These are phyloP conservation scores for Colletes latitarsis DNA, from an alignment of 1,140 invertebrate genomes.

Conservation along the genomic window DNA sequence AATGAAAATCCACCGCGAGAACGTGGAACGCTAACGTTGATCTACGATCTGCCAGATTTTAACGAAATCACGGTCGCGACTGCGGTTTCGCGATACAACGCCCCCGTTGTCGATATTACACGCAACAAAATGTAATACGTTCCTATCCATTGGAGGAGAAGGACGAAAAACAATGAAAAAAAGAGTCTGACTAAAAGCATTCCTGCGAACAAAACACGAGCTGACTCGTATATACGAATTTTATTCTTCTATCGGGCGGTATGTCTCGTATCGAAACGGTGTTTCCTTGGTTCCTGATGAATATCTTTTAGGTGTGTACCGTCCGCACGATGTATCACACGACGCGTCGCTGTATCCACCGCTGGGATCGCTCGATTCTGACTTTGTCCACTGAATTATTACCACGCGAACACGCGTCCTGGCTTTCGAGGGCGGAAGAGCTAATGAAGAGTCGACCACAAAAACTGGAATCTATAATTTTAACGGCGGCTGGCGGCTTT, in stretches of 20 bases:
- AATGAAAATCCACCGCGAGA: background rate
- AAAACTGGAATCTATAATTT: constrained; percentile 10
- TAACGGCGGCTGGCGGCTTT: background rate
- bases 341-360: background rate
- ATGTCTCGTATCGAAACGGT: background rate
- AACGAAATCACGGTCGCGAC: constrained; percentile 12
- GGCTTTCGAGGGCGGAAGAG: background rate
- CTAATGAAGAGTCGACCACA: background rate
- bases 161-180: background rate
- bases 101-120: constrained; percentile 14
- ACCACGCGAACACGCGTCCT: background rate
- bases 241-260: background rate
- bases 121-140: constrained; percentile 20
- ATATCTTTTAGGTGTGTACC: background rate
- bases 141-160: background rate
- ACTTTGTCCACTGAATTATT: constrained; percentile 4
- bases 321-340: background rate
- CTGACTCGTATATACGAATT: constrained; percentile 30
- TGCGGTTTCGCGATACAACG: background rate
- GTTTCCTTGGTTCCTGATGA: background rate
- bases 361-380: background rate
- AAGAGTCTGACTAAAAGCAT: constrained; percentile 36
- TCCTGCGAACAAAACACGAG: constrained; percentile 37
- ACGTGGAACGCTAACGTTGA: background rate
- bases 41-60: background rate